Percentiles rank a stretch among this genome's conserved stretches.
phyloP scores from a whole-genome alignment of 1,140 invertebrate species.

The Sitodiplosis mosellana region DNA sequence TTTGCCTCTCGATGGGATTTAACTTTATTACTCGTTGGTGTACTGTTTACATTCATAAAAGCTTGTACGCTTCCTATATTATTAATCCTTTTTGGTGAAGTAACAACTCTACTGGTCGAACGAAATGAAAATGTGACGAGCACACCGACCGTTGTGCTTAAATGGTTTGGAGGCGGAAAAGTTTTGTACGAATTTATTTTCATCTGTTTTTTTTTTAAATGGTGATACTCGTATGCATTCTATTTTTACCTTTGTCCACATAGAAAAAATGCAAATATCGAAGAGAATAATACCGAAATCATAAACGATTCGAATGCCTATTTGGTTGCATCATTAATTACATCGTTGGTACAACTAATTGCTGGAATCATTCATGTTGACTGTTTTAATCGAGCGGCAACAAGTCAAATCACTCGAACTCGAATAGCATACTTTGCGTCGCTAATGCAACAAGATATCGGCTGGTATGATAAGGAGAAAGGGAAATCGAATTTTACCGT shows the following conservation, averaged over 20 bases:
- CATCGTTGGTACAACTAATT: constrained; percentile 34
- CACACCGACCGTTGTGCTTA: constrained; percentile 28
- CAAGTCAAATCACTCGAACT: background rate
- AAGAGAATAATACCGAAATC: constrained; percentile 22
- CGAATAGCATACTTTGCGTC: too few relatives aligned
- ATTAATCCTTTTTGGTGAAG: constrained; percentile 50
- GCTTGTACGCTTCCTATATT: constrained; percentile 36
- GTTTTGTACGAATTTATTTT: constrained; percentile 19
- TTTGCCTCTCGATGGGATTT: constrained; percentile 36
- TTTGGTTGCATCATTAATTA: constrained; percentile 36
- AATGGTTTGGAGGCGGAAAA: constrained; percentile 36
- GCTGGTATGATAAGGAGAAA: too few relatives aligned
- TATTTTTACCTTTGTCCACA: too few relatives aligned
- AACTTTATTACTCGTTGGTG: constrained; percentile 26
- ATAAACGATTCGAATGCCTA: constrained; percentile 38
- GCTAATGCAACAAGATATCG: too few relatives aligned
- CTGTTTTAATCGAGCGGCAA: background rate
- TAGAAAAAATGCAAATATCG: too few relatives aligned
- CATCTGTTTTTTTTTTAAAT: too few relatives aligned
- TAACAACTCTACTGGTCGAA: constrained; percentile 43
- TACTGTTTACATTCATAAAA: constrained; percentile 31
- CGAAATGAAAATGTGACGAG: constrained; percentile 30
- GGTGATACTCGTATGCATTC: too few relatives aligned
- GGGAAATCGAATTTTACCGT: too few relatives aligned
- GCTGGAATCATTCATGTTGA: too few relatives aligned